Conservation (phyloP, 2,888 invertebrate species). For the Elysia crispata region DNA sequence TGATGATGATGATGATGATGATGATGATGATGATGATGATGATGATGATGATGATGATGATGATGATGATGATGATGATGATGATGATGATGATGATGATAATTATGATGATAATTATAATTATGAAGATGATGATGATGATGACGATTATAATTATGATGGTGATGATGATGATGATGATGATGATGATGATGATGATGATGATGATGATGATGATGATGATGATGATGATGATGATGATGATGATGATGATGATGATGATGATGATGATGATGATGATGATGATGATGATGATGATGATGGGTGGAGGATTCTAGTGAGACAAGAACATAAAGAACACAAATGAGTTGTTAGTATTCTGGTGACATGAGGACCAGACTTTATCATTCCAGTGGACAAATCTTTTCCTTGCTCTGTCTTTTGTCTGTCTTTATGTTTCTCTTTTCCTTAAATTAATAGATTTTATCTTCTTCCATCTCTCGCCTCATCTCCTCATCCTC, state of each 20-base stretch:
- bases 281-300: constrained; percentile 30
- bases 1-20: constrained; percentile 13
- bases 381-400: background rate
- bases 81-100: constrained; percentile 29
- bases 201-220: constrained; percentile 28
- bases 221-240: constrained; percentile 36
- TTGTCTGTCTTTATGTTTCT: too few relatives aligned
- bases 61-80: constrained; percentile 22
- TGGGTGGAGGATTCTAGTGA: too few relatives aligned
- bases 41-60: constrained; percentile 25
- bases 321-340: too few relatives aligned
- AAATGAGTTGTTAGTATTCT: too few relatives aligned
- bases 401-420: too few relatives aligned
- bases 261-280: constrained; percentile 28
- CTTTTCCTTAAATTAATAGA: too few relatives aligned
- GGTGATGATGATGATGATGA: constrained; percentile 19
- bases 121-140: too few relatives aligned
- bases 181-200: constrained; percentile 26
- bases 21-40: constrained; percentile 30
- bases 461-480: too few relatives aligned
- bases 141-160: too few relatives aligned
- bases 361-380: too few relatives aligned
- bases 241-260: constrained; percentile 22
- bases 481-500: too few relatives aligned
- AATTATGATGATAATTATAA: constrained; percentile 4